These are phyloP conservation scores for Volucella zonaria DNA, from an alignment of 2,888 invertebrate genomes.

Conservation along the genomic window DNA sequence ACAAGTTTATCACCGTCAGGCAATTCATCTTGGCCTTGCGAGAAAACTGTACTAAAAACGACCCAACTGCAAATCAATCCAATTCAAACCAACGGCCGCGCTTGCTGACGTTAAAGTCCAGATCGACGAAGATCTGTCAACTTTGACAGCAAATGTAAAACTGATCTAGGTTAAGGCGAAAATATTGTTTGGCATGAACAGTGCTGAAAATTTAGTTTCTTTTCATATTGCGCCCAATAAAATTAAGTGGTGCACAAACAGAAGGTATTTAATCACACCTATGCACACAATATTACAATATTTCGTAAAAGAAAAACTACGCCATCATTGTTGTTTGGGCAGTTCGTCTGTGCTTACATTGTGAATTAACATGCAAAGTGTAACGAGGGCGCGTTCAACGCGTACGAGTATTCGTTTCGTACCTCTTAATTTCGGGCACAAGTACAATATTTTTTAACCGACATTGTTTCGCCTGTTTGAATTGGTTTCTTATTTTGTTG, in stretches of 20 bases:
- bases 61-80: conserved; percentile 13
- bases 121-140: neutral
- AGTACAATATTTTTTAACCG: too few species aligned
- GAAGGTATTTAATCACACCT: conserved; percentile 40
- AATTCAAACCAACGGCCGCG: neutral
- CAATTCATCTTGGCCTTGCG: conserved; percentile 51
- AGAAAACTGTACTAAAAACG: conserved; percentile 12
- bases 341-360: conserved; percentile 10
- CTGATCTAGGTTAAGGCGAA: conserved; percentile 40
- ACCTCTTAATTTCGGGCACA: neutral
- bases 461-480: neutral
- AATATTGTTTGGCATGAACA: conserved; percentile 26
- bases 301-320: neutral
- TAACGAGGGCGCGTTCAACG: conserved; percentile 31
- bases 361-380: conserved; percentile 43
- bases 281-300: conserved; percentile 45
- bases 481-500: conserved; percentile 10
- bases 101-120: neutral
- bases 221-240: conserved; percentile 10
- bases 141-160: conserved; percentile 30
- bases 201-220: conserved; percentile 15
- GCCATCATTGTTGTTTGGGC: conserved; percentile 2
- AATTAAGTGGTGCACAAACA: conserved; percentile 44
- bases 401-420: neutral
- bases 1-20: conserved; percentile 48